Base-by-base conservation (phyloP, 1,140 invertebrate genomes). In the Pseudomyrmex gracilis region DNA sequence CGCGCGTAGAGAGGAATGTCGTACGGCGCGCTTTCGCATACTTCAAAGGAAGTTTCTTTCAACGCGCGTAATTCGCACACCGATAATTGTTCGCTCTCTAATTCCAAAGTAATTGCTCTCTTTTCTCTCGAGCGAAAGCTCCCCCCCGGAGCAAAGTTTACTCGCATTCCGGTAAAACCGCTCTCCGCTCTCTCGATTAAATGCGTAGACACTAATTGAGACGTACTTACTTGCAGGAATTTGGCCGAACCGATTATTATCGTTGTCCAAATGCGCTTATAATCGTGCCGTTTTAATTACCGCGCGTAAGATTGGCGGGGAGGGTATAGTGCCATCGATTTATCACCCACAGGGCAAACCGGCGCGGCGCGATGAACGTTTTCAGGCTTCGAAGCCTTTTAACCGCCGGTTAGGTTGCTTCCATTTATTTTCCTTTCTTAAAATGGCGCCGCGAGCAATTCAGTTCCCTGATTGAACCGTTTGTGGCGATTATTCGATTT, bases 41-140 rank as follows among this genome's bases (percentile, higher is more conserved):
- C 77, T 74, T 82, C 67, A 49, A 82, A 53, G 15, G 53, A 73
- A 51, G 67, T 89, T 92, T 91, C 90, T 90, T 92, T 82, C 70
- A 34, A 63, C 73, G 64, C 78, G 86, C 85, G 90, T 91, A 92
- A 91, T 92, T 90, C 91, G 92, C 90, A 49, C 86, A 87, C 88
- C 86, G 0, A 84, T 86, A 87, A 89, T 90, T 88, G 86, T 83
- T 66, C 84, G 89, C 87, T 93, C 87, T 93, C 90, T 91, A 91
- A 92, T 93, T 94, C 88, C 91, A 80, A 17, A 53, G 87, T 93
- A 92, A 92, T 93, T 92, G 90, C 91, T 93, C 91, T 91, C 91
- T 91, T 88, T 91, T 91, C 88, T 90, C 66, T 76, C 71, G 49
- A 71, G 20, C 80, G 47, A 63, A 84, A 76, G 58, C 82, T 45